Percentiles rank a stretch among this genome's conserved stretches.
These are phyloP conservation scores for Pedetes capensis DNA, from an alignment of 2,113 vertebrate genomes.

Conservation along the genomic window DNA sequence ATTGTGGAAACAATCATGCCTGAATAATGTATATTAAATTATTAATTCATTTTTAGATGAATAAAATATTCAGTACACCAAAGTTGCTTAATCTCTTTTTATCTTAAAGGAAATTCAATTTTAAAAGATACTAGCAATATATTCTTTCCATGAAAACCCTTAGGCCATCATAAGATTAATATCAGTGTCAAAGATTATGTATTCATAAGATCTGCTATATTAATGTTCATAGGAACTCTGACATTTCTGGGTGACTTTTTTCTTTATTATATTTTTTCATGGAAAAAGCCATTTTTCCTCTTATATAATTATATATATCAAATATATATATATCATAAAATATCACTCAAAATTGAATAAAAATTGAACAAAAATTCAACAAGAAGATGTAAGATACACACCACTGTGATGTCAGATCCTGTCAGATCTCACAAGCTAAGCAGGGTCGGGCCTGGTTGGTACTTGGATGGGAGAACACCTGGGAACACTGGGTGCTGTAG, in stretches of 20 bases:
- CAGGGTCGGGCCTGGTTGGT: too few species aligned
- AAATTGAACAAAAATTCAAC: neutral
- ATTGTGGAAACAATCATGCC: neutral
- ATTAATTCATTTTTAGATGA: neutral
- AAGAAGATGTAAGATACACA: neutral
- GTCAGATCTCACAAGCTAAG: too few species aligned
- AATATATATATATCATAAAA: neutral
- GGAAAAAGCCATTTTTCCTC: neutral
- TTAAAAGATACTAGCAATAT: neutral
- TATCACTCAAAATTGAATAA: too few species aligned
- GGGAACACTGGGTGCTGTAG: too few species aligned
- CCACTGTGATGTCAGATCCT: too few species aligned
- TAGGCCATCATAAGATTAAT: neutral
- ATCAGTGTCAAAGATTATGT: neutral
- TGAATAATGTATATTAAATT: neutral
- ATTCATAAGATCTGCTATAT: neutral
- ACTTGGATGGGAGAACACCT: too few species aligned
- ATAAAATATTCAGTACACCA: neutral
- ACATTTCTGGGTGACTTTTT: too few species aligned
- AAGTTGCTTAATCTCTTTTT: neutral
- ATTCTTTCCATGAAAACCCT: neutral
- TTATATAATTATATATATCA: neutral
- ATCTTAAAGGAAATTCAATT: neutral
- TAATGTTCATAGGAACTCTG: neutral
- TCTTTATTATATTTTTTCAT: too few species aligned